These are phyloP conservation scores for Leptestheria dahalacensis DNA, from an alignment of 1,140 invertebrate species.

Conservation along the genomic window DNA sequence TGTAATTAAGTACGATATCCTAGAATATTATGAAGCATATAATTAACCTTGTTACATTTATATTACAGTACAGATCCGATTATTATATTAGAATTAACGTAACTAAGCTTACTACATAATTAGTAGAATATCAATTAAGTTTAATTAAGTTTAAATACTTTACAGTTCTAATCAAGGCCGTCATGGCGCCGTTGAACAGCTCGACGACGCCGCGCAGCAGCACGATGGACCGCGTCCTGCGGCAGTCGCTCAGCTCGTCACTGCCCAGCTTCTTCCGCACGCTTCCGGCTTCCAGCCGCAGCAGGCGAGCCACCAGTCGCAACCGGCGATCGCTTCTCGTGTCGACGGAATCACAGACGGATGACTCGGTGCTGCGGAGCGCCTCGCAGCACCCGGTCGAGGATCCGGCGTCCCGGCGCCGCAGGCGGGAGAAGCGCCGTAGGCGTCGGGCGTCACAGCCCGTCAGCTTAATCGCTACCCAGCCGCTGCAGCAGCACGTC, in stretches of 20 bases:
- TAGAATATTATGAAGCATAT: no score
- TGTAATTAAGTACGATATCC: no score
- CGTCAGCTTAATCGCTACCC: neutral
- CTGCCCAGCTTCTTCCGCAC: constrained; percentile 14
- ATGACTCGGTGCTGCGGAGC: neutral
- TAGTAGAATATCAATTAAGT: no score
- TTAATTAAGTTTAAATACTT: no score
- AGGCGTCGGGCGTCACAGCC: neutral
- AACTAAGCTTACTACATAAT: no score
- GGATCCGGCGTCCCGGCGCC: constrained; percentile 11
- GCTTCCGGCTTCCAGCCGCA: neutral
- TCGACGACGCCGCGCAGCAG: neutral
- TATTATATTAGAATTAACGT: no score
- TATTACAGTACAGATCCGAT: no score
- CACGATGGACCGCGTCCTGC: constrained; percentile 1
- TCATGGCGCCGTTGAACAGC: no score
- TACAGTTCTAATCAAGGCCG: no score
- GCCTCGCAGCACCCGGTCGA: constrained; percentile 5
- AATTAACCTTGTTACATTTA: no score
- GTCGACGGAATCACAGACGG: constrained; percentile 13
- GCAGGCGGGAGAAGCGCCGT: constrained; percentile 12
- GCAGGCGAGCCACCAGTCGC: neutral
- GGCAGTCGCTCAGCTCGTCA: constrained; percentile 11
- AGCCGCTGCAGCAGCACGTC: constrained; percentile 12
- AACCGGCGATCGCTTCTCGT: constrained; percentile 5